Conservation (phyloP, 2,888 invertebrate species). For the Ferdinandea cuprea region DNA sequence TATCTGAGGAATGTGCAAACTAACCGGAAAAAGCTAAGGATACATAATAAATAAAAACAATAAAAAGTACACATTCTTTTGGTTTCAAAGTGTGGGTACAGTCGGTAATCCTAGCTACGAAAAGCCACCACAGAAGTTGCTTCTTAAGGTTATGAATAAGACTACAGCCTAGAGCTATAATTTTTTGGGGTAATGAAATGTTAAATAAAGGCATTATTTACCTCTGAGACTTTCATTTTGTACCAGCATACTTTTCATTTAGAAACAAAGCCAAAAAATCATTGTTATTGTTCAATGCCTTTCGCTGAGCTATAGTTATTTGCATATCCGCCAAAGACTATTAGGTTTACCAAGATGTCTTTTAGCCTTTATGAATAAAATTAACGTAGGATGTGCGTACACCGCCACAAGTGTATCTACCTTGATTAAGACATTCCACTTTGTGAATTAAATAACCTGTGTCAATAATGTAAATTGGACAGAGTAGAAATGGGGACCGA, state of each 20-base stretch:
- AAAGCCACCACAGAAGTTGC: too few species aligned
- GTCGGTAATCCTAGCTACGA: too few species aligned
- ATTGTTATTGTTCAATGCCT: not conserved
- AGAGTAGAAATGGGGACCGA: not conserved
- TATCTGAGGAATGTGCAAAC: too few species aligned
- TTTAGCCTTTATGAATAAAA: not conserved
- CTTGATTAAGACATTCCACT: not conserved
- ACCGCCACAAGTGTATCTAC: not conserved
- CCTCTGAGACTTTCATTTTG: not conserved
- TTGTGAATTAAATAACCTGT: not conserved
- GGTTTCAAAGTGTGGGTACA: too few species aligned
- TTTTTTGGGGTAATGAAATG: too few species aligned
- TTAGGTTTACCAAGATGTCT: not conserved
- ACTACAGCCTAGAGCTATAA: too few species aligned
- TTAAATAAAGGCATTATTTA: too few species aligned
- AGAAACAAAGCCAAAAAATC: not conserved
- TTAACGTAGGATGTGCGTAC: not conserved
- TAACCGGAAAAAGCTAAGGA: too few species aligned
- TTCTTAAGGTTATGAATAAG: too few species aligned
- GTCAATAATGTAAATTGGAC: slow-evolving; percentile 13
- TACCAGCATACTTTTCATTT: not conserved
- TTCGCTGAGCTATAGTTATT: not conserved
- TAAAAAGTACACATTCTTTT: too few species aligned
- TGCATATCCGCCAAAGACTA: not conserved
- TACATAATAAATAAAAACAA: too few species aligned